phyloP scores from a whole-genome alignment of 2,888 invertebrate genomes.

The Amphiduros pacificus region DNA sequence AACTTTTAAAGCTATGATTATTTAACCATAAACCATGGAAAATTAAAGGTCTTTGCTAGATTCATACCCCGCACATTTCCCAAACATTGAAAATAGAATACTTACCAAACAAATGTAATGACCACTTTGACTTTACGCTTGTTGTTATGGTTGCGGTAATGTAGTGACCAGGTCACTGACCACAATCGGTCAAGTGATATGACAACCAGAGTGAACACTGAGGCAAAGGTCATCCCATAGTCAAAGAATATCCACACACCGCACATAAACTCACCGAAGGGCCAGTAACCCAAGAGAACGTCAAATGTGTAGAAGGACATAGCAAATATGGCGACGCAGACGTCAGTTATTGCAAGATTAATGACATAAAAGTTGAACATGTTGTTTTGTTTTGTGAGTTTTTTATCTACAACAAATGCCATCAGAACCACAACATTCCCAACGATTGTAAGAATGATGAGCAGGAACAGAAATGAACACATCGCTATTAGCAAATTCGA shows the following conservation, averaged over 20 bases:
- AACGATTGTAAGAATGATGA: slow-evolving; percentile 39
- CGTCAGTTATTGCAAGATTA: slow-evolving; percentile 46
- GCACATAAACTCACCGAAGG: slow-evolving; percentile 52
- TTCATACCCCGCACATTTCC: too few species aligned
- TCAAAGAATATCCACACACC: slow-evolving; percentile 57
- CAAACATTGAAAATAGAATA: too few species aligned
- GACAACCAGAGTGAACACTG: slow-evolving; percentile 54
- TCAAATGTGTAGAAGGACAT: slow-evolving; percentile 54
- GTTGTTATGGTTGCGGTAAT: slow-evolving; percentile 40
- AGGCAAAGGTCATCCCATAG: slow-evolving; percentile 58
- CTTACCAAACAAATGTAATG: slow-evolving; percentile 40
- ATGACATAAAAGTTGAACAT: slow-evolving; percentile 50
- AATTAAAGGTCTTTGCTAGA: too few species aligned
- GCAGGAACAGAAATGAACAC: slow-evolving; percentile 34
- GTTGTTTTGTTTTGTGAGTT: slow-evolving; percentile 43
- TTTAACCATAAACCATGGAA: too few species aligned
- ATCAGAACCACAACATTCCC: slow-evolving; percentile 54
- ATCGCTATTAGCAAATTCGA: too few species aligned
- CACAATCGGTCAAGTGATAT: slow-evolving; percentile 51
- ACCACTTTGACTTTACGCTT: slow-evolving; percentile 34
- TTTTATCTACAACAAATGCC: slow-evolving; percentile 46
- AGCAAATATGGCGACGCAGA: slow-evolving; percentile 49
- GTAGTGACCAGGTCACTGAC: slow-evolving; percentile 42
- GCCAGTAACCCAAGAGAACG: slow-evolving; percentile 53
- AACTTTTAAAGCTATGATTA: too few species aligned